A percentile compares a stretch with the other conserved stretches of the same genome.
Evolutionary conservation across 92 coral and sea anemone species (phyloP).

Genomic region (Epizoanthus ramosus): DNA sequence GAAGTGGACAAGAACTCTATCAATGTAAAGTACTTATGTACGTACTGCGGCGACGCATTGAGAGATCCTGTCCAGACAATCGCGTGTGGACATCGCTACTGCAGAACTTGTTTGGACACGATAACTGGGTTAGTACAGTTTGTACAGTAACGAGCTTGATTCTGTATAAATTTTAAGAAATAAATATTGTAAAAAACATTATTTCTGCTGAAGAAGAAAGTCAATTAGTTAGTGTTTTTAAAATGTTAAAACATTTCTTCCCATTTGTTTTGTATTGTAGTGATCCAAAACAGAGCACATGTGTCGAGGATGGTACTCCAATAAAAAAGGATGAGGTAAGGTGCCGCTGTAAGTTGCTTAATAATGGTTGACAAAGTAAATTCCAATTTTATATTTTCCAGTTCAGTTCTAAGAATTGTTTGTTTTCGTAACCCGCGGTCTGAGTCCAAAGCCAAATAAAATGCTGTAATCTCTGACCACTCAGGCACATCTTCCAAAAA

Average conservation of each 20-base stretch:
- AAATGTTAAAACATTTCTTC: neutral
- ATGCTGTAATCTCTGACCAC: too few relatives aligned
- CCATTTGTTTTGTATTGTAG: neutral
- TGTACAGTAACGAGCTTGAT: neutral
- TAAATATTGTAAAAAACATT: neutral
- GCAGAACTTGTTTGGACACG: conserved; percentile 31
- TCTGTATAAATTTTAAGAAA: neutral
- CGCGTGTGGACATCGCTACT: conserved; percentile 55
- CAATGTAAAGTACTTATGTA: conserved; percentile 33
- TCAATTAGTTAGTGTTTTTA: neutral
- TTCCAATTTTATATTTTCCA: too few relatives aligned
- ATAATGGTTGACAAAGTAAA: too few relatives aligned
- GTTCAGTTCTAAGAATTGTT: too few relatives aligned
- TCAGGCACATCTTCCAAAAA: too few relatives aligned
- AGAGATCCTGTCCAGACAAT: conserved; percentile 55
- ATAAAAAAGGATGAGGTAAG: neutral
- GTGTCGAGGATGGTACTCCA: conserved; percentile 9
- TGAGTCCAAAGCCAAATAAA: too few relatives aligned
- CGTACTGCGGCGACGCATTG: conserved; percentile 36
- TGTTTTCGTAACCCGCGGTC: too few relatives aligned
- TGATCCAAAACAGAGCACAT: conserved; percentile 3
- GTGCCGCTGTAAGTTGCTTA: too few relatives aligned
- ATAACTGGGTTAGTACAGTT: conserved; percentile 34
- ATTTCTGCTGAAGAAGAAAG: neutral
- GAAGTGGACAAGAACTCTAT: conserved; percentile 38